These are phyloP conservation scores for Cacoxenus indagator DNA, from an alignment of 2,888 invertebrate species.

Conservation along the genomic window DNA sequence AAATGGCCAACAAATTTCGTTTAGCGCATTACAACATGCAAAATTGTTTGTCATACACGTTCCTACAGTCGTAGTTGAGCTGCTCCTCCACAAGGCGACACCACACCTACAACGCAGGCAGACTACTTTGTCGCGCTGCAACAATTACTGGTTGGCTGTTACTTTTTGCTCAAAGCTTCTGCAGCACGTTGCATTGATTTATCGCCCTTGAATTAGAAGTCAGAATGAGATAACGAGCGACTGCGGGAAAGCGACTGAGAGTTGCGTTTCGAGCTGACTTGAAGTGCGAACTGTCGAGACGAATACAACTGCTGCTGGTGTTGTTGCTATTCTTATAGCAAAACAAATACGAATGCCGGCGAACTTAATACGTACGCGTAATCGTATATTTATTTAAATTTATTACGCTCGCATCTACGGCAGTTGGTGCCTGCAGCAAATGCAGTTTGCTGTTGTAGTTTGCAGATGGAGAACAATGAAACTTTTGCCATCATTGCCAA, in stretches of 20 bases:
- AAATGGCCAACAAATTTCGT: slow-evolving; percentile 62
- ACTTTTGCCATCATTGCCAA: slow-evolving; percentile 32
- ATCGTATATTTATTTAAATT: slow-evolving; percentile 66
- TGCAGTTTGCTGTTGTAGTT: background rate
- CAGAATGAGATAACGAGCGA: slow-evolving; percentile 57
- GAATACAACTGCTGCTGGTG: too few relatives aligned
- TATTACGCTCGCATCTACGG: slow-evolving; percentile 46
- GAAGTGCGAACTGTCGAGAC: slow-evolving; percentile 19
- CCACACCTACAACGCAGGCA: background rate
- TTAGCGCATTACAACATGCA: slow-evolving; percentile 42
- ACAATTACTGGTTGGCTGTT: too few relatives aligned
- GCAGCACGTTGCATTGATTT: slow-evolving; percentile 63
- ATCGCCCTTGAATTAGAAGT: slow-evolving; percentile 62
- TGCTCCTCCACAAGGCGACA: background rate
- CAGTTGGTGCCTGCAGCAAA: slow-evolving; percentile 26
- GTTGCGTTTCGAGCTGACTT: background rate
- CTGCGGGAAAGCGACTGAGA: background rate
- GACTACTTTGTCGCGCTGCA: too few relatives aligned
- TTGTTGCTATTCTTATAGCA: slow-evolving; percentile 9
- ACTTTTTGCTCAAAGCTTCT: slow-evolving; percentile 14
- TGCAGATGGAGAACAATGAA: background rate
- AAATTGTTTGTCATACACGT: slow-evolving; percentile 51
- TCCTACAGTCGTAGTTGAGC: background rate
- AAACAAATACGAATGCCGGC: slow-evolving; percentile 8
- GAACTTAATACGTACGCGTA: slow-evolving; percentile 63